These are phyloP conservation scores for Acanthosepion lycidas DNA, from an alignment of 2,888 invertebrate species.

Conservation along the genomic window DNA sequence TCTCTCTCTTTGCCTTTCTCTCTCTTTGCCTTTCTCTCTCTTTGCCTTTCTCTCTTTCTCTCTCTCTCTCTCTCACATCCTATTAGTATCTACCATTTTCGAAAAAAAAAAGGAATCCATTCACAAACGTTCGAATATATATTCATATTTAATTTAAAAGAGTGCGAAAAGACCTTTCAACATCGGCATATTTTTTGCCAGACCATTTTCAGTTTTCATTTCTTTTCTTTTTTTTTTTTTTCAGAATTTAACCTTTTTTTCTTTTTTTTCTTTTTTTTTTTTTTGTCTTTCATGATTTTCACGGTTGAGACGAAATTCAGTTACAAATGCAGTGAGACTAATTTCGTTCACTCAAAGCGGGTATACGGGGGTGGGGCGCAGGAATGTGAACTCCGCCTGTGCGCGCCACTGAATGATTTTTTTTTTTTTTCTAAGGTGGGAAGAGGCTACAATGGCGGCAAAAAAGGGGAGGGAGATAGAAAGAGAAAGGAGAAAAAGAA, in stretches of 20 bases:
- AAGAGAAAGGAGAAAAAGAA: no score
- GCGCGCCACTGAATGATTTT: neutral
- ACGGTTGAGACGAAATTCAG: conserved; percentile 1
- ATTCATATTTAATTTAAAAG: neutral
- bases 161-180: neutral
- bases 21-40: neutral
- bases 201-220: neutral
- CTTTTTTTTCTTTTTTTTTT: neutral
- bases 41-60: neutral
- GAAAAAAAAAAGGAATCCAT: neutral
- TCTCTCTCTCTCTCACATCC: neutral
- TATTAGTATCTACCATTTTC: neutral
- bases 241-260: no score
- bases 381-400: neutral
- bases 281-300: neutral
- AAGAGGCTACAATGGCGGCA: neutral
- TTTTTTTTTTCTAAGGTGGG: neutral
- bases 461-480: neutral
- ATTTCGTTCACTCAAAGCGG: neutral
- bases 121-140: neutral
- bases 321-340: conserved; percentile 18
- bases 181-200: fast-evolving
- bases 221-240: neutral
- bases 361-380: neutral
- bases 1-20: neutral